Conservation (phyloP, 23 tunicate genomes). For the Pegea sp. region DNA sequence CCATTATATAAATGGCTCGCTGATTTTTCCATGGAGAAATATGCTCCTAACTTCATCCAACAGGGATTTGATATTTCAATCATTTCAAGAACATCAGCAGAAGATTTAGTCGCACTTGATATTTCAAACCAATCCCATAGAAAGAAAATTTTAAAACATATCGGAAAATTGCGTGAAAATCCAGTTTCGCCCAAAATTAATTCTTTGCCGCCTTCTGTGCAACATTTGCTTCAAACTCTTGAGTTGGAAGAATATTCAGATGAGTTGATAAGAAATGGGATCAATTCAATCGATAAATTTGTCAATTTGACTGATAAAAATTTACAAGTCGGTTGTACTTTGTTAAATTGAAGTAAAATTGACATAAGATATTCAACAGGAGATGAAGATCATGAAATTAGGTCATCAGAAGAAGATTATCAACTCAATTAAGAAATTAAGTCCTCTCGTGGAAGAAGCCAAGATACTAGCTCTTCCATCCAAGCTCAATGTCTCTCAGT, state of each 20-base stretch:
- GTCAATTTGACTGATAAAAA: background rate
- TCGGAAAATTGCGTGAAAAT: background rate
- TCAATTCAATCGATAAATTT: background rate
- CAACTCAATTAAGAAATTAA: conserved; percentile 2
- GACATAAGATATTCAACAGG: conserved; percentile 4
- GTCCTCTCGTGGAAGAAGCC: background rate
- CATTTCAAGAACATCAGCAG: conserved; percentile 3
- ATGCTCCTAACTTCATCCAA: conserved; percentile 9
- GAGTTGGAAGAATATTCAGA: background rate
- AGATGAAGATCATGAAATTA: conserved; percentile 10
- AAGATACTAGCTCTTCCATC: background rate
- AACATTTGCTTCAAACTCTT: background rate
- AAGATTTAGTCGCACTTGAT: conserved; percentile 22
- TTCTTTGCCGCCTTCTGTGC: background rate
- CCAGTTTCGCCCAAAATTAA: background rate
- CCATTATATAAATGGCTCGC: conserved; percentile 14
- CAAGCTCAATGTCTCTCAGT: background rate
- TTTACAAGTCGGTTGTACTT: background rate
- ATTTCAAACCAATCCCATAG: conserved; percentile 20
- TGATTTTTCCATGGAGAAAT: conserved; percentile 23
- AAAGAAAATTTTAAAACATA: background rate
- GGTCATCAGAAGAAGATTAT: conserved; percentile 32
- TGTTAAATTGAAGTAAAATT: background rate
- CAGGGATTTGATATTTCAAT: conserved; percentile 30
- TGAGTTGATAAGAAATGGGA: background rate